Base-by-base conservation (phyloP, 2,888 invertebrate species). In the Ennomos fuscantarius region DNA sequence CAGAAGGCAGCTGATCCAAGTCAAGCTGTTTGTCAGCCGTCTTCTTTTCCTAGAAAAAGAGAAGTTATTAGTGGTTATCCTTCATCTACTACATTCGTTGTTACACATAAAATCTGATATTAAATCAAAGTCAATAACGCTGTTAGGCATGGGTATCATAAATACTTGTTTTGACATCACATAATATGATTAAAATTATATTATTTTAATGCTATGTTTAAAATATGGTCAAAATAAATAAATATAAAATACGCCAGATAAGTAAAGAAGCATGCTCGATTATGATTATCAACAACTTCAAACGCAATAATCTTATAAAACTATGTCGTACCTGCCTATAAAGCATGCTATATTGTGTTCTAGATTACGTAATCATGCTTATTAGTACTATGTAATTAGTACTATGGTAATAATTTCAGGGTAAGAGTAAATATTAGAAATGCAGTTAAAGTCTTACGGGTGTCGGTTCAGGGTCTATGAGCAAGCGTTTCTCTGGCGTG, bases 1-100 rank as follows among this genome's bases (percentile, higher is more conserved):
- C 97, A 94, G 96, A 97, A 93, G 97, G 97, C 93, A 97, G 94
- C 94, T 97, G 97, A 94, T 97, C 96, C 93, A 95, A 93, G 94
- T 94, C 94, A 90, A 96, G 95, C 89, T 93, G 93, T 92, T 94
- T 94, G 84, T 94, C 94, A 91, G 93, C 94, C 87, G 93, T 93
- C 94, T 94, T 95, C 95, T 95, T 94, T 89, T 94, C 94, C 93
- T 94, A 92, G 82, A 93, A 93, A 87, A 84, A 89, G 81, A 89
- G 76, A 89, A 79, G 82, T 81, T 66, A 83, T 88, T 86, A 87
- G 81, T 83, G 67, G 74, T 76, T 76, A 55, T 50, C 43, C 37
- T 36, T 48, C 40, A 39, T 60, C 51, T 42, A 57, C 45, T 55
- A n/a, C 44, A 35, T 45, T 36, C 8, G 15, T 15, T 46, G 24